Base-by-base conservation (phyloP, 2,113 vertebrate species). In the Nerophis ophidion region DNA sequence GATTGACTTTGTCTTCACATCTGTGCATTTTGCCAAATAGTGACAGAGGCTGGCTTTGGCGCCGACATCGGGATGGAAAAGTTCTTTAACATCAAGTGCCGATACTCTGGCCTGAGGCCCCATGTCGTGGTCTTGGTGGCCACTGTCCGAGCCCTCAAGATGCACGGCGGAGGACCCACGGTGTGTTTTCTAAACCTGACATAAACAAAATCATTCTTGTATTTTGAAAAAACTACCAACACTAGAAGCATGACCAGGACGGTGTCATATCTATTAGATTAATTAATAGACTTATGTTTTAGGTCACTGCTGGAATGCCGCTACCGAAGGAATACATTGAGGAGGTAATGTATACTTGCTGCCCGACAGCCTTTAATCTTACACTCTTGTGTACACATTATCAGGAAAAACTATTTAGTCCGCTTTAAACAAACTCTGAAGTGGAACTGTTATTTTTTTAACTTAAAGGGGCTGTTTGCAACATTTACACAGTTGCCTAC, bases 51-150 rank as follows among this genome's bases (percentile, higher is more conserved):
- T 38, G 96, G 97, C 51, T 99, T 99, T 8, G 96, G 97, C 48
- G 96, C 97, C 8, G 97, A 99, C 69, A 98, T 99, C 12, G 97
- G 97, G 63, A 99, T 99, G 97, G 97, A 99, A 74, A 99, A 99
- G 75, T 99, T 99, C 85, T 99, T 99, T 56, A 91, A 99, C 79
- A 98, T 99, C 75, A 99, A 99, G 77, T 99, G 97, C 74, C 92
- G 94, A 15, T 93, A 91, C 68, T 99, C 97, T 0, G 94, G 94
- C 45, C 90, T 99, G 66, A 87, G 89, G 57, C 96, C 97, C 17
- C 93, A 98, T 0, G 95, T 95, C 63, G 97, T 97, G 62, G 96
- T 99, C 62, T 86, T 99, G 66, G 97, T 99, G 35, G 93, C 95
- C 60, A 98, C 97, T 0, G 88, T 98, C 53, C 86, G 96, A 71